A percentile compares a stretch with the other conserved stretches of the same genome.
These are phyloP conservation scores for Tenthredo scrophulariae DNA, from an alignment of 2,888 invertebrate species.

Conservation along the genomic window DNA sequence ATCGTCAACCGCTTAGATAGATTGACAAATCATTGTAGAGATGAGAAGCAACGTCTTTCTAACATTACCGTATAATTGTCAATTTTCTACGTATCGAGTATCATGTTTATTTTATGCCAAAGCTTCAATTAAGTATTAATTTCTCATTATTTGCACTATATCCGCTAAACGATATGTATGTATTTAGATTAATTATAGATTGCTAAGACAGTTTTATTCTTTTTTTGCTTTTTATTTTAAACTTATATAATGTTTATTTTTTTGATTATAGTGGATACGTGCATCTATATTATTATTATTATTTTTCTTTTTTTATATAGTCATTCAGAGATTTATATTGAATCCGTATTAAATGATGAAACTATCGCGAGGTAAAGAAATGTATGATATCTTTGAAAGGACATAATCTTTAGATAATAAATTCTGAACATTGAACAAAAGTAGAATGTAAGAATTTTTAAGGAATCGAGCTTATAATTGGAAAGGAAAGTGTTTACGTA, in stretches of 20 bases:
- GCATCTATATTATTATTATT: neutral
- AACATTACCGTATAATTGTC: neutral
- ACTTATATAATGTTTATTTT: neutral
- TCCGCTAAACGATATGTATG: neutral
- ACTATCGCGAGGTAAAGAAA: neutral
- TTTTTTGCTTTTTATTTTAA: neutral
- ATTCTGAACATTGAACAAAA: conserved; percentile 21
- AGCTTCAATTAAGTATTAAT: conserved; percentile 44
- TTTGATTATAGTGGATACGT: neutral
- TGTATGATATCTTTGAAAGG: neutral
- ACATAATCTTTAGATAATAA: conserved; percentile 14
- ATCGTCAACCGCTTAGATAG: neutral
- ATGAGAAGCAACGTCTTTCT: neutral
- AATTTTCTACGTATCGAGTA: neutral
- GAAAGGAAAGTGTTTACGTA: neutral
- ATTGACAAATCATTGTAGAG: neutral
- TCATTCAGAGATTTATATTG: neutral
- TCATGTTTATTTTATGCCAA: conserved; percentile 22
- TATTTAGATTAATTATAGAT: conserved; percentile 15
- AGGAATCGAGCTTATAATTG: neutral
- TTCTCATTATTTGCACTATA: conserved; percentile 13
- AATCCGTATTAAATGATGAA: neutral
- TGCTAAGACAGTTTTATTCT: neutral
- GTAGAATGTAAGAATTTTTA: neutral
- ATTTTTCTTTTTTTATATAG: neutral